Percentiles rank a stretch among this genome's conserved stretches.
These are phyloP conservation scores for Tympanuchus pallidicinctus DNA, from an alignment of 2,113 vertebrate genomes.

Conservation along the genomic window DNA sequence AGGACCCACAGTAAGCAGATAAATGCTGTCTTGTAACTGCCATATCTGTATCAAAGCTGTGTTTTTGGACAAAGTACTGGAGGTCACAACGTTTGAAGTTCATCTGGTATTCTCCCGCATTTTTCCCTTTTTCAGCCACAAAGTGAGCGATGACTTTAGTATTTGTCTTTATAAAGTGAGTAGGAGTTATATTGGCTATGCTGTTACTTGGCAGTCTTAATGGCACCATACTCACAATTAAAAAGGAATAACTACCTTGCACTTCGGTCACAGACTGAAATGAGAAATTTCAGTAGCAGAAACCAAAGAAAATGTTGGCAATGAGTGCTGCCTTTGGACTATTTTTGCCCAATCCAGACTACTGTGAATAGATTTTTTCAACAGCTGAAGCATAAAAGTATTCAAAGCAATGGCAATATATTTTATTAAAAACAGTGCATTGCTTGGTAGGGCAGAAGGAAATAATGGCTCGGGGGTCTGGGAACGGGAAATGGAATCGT, in stretches of 20 bases:
- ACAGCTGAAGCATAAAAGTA: constrained; percentile 39
- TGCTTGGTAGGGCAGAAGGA: constrained; percentile 32
- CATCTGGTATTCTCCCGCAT: constrained; percentile 23
- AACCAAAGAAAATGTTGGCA: constrained; percentile 58
- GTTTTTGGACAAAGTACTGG: not conserved
- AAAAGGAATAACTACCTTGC: constrained; percentile 13
- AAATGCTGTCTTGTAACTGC: not conserved
- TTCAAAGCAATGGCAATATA: constrained; percentile 40
- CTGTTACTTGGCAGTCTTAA: constrained; percentile 37
- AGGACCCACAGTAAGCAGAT: not conserved
- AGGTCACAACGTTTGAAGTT: not conserved
- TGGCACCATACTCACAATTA: not conserved
- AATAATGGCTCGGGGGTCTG: constrained; percentile 39
- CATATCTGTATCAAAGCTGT: too few species aligned
- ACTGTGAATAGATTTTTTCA: constrained; percentile 48
- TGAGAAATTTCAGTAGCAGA: constrained; percentile 47
- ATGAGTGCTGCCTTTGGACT: constrained; percentile 20
- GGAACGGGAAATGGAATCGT: constrained; percentile 22
- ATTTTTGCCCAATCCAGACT: constrained; percentile 56
- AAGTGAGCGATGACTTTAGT: constrained; percentile 60
- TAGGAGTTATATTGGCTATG: constrained; percentile 47
- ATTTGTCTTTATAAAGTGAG: constrained; percentile 47
- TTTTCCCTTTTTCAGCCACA: constrained; percentile 9
- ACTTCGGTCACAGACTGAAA: constrained; percentile 40
- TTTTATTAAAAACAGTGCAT: constrained; percentile 29